Base-by-base conservation (phyloP, 2,888 invertebrate species). In the Diabrotica balteata region DNA sequence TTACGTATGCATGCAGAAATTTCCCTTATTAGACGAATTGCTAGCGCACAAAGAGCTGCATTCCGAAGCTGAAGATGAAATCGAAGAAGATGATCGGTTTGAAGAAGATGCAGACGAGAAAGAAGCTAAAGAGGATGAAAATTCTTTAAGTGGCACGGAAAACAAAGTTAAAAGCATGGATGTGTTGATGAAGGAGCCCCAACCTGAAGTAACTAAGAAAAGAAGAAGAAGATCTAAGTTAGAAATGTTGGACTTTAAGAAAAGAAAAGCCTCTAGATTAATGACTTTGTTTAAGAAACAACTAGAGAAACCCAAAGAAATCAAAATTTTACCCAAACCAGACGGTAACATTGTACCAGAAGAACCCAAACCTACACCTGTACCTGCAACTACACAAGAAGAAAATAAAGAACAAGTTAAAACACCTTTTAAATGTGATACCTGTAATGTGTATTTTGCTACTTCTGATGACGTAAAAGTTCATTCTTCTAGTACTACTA, bases 371-470 rank as follows among this genome's bases (percentile, higher is more conserved):
- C 42, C 53, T 9, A 10, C 49, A 17, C 17, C 17, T 17, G 17
- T 17, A 17, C 17, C 17, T 17, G 17, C 17, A 17, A 1, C 32
- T 32, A 32, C 32, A 2, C 32, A 32, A 32, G 5, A 11, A 47
- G 52, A 46, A 32, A 47, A 52, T 22, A 51, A 42, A 11, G 50
- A 60, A 59, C 51, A 58, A n/a, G 47, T 54, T 1, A 68, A 71
- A 57, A 71, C 72, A 7, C 70, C 73, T n/a, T 77, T 73, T 52
- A 71, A 72, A 60, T 77, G 77, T 64, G 63, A 73, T 6, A 69
- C 74, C 17, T 77, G 77, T 55, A 59, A 74, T 11, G 67, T 73
- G 7, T 70, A 52, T 52, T 77, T 77, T 58, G 51, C 58, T 60
- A 66, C 73, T 10, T 66, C 72, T 8, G 59, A 68, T 17, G 76